Conservation (phyloP, 1,140 invertebrate species). For the Psilanteris sp. region DNA sequence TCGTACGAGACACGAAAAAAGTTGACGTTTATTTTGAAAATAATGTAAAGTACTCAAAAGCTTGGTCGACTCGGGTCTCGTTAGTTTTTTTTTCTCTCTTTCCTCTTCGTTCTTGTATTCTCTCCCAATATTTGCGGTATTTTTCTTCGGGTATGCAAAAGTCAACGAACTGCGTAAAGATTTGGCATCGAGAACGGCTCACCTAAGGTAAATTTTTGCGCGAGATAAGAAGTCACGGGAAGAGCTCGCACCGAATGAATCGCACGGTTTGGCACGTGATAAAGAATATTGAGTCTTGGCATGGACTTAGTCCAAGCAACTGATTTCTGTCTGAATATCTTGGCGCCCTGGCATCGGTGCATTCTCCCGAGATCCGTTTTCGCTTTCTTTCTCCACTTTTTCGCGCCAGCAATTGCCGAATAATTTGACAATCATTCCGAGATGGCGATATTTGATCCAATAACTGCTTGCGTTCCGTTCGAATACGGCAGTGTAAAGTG, state of each 20-base stretch:
- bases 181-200: slow-evolving; percentile 64
- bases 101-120: slow-evolving; percentile 1
- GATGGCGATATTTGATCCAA: too few species aligned
- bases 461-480: too few species aligned
- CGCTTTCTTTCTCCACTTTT: slow-evolving; percentile 10
- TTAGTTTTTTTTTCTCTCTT: slow-evolving; percentile 13
- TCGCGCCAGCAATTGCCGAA: slow-evolving; percentile 48
- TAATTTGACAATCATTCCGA: slow-evolving; percentile 21
- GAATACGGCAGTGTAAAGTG: too few species aligned
- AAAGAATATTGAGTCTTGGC: slow-evolving; percentile 52
- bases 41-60: slow-evolving; percentile 13
- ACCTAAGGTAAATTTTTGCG: slow-evolving; percentile 63
- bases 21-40: slow-evolving; percentile 8
- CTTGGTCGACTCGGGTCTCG: slow-evolving; percentile 1
- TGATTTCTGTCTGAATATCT: slow-evolving; percentile 70
- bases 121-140: slow-evolving; percentile 20
- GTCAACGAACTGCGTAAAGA: slow-evolving; percentile 71
- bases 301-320: slow-evolving; percentile 72
- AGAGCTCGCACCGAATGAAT: slow-evolving; percentile 56
- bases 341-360: slow-evolving; percentile 25
- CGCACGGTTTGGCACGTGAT: slow-evolving; percentile 67
- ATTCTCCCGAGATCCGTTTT: slow-evolving; percentile 14
- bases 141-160: slow-evolving; percentile 46
- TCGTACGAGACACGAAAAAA: background rate
- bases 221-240: slow-evolving; percentile 56